Base-by-base conservation (phyloP, 1,140 invertebrate genomes). In the Caenorhabditis elegans region DNA sequence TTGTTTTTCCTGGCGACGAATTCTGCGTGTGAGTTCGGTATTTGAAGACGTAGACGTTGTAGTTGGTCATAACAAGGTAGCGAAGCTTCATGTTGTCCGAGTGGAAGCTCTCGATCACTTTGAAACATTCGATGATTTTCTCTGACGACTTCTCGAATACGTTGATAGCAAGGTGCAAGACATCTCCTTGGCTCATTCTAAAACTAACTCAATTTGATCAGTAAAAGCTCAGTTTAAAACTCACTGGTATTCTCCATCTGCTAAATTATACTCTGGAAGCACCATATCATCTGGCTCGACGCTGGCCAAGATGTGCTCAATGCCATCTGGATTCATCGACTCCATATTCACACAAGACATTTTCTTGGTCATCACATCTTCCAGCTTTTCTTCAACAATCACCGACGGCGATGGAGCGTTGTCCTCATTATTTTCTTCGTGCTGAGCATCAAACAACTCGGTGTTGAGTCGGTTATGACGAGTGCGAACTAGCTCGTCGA, bases 141-240 rank as follows among this genome's bases (percentile, higher is more conserved):
- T 70, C 60, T 8, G 60, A 70, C 10, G 31, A 70, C 17, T 43
- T 39, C 6, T 70, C 60, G 19, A 70, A 70, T 4, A 70, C n/a
- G 60, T 70, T 39, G 31, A 70, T 70, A 10, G 60, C 60, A 6
- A 70, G 60, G 10, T 70, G n/a, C 1, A 70, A 34, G 10, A 70
- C 34, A 34, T 70, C 34, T 22, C 60, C 60, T 70, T 70, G 60
- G 60, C 60, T 70, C 60, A 70, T 70, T 39, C 60, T 70, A 34
- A 19, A 70, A 39, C 10, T 22, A 0, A 39, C 5, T 43, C 39
- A 43, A 43, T 43, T 43, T 43, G 39, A 8, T 43, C 39, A 8
- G 39, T 8, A 43, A 43, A 5, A 43, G 5, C 5, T 8, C 6
- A 43, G 39, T 8, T 5, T 8, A 43, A 43, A 15, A 70, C 60